Conservation (phyloP, 2,888 invertebrate species). For the Rhopalosiphum nymphaeae region DNA sequence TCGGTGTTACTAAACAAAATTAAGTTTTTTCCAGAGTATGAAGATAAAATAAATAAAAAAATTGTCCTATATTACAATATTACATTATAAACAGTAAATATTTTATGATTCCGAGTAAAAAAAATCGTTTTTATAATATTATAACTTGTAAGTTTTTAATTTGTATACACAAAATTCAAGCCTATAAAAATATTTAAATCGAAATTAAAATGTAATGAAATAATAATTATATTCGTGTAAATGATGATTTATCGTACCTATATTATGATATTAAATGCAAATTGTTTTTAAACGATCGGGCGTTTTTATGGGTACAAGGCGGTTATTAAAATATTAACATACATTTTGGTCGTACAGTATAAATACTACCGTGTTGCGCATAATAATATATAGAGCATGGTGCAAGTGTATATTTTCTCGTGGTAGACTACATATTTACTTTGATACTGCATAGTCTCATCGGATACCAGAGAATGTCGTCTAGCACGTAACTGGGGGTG, state of each 20-base stretch:
- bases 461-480: neutral
- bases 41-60: neutral
- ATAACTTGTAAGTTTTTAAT: neutral
- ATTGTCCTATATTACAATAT: neutral
- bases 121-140: neutral
- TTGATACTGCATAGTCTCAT: neutral
- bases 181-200: neutral
- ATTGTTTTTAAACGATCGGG: neutral
- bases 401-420: neutral
- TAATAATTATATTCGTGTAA: neutral
- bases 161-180: neutral
- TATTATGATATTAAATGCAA: neutral
- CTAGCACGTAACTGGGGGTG: no score
- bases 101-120: neutral
- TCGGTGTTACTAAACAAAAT: neutral
- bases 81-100: neutral
- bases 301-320: neutral
- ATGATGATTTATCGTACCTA: neutral
- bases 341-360: neutral
- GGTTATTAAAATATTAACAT: neutral
- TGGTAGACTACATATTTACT: neutral
- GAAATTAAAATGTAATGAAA: neutral
- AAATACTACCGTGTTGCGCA: no score
- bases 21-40: neutral
- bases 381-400: neutral